phyloP scores from a whole-genome alignment of 2,888 invertebrate genomes.

The Himalopsyche kuldschensis region DNA sequence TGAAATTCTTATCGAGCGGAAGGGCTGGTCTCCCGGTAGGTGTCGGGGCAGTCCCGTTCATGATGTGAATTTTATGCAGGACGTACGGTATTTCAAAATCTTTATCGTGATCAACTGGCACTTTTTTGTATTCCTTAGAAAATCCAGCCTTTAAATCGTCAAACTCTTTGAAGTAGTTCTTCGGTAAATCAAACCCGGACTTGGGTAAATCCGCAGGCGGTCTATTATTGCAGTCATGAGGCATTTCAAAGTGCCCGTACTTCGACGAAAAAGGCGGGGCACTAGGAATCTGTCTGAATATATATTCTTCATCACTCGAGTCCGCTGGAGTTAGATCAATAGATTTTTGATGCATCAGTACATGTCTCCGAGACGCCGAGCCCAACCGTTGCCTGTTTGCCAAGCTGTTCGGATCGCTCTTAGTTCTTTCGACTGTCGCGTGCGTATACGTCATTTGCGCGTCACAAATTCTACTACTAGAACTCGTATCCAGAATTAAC shows the following conservation, averaged over 20 bases:
- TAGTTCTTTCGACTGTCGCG: constrained; percentile 79
- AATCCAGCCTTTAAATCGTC: constrained; percentile 59
- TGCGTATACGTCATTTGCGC: constrained; percentile 63
- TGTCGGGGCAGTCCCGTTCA: constrained; percentile 79
- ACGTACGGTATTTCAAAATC: constrained; percentile 82
- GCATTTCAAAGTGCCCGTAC: constrained; percentile 70
- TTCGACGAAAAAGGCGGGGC: constrained; percentile 73
- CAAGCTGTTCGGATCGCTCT: constrained; percentile 81
- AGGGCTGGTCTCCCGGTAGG: constrained; percentile 51
- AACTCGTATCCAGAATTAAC: constrained; percentile 58
- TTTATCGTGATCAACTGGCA: constrained; percentile 48
- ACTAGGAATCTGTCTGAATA: constrained; percentile 74
- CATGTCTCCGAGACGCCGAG: constrained; percentile 73
- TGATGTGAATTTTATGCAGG: constrained; percentile 79
- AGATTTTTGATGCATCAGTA: constrained; percentile 83
- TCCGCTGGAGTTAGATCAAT: constrained; percentile 83
- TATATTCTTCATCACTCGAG: constrained; percentile 81
- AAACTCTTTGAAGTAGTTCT: constrained; percentile 71
- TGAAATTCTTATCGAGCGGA: constrained; percentile 52
- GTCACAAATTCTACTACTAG: constrained; percentile 57
- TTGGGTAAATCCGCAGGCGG: constrained; percentile 60
- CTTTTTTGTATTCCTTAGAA: constrained; percentile 56
- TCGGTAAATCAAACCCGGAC: constrained; percentile 71
- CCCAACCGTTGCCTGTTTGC: constrained; percentile 73
- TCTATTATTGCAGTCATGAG: constrained; percentile 51